Conservation (phyloP, 1,140 invertebrate genomes). For the Hyposmocoma kahamanoa region DNA sequence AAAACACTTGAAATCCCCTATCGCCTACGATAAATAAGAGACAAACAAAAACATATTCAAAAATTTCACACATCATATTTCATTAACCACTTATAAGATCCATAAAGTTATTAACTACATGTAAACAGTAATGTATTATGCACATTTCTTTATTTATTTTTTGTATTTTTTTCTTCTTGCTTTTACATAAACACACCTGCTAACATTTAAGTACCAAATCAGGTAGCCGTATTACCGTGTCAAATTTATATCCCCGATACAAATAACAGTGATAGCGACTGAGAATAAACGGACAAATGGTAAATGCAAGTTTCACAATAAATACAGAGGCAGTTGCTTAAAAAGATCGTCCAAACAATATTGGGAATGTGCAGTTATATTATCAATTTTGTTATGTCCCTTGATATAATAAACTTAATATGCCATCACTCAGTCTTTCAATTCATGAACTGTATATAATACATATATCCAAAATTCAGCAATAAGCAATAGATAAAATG, state of each 20-base stretch:
- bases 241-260: too few relatives aligned
- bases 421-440: conserved; percentile 60
- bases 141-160: conserved; percentile 35
- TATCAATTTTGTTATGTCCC: conserved; percentile 20
- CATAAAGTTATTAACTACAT: conserved; percentile 18
- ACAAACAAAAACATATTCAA: conserved; percentile 15
- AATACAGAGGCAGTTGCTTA: too few relatives aligned
- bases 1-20: conserved; percentile 11
- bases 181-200: conserved; percentile 14
- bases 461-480: conserved; percentile 36
- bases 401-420: conserved; percentile 36
- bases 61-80: conserved; percentile 19
- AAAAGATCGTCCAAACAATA: too few relatives aligned
- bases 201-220: conserved; percentile 36
- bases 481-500: conserved; percentile 38
- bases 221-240: too few relatives aligned
- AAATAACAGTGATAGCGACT: too few relatives aligned
- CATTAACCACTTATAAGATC: conserved; percentile 13
- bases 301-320: too few relatives aligned
- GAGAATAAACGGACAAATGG: too few relatives aligned
- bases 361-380: conserved; percentile 34
- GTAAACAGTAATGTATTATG: conserved; percentile 32
- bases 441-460: conserved; percentile 43
- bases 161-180: conserved; percentile 29
- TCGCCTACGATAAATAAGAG: conserved; percentile 9